Evolutionary conservation across 92 coral and sea anemone genomes (phyloP), one percentile per base, ranked within the genome.

Genomic region (Porites divaricata): DNA sequence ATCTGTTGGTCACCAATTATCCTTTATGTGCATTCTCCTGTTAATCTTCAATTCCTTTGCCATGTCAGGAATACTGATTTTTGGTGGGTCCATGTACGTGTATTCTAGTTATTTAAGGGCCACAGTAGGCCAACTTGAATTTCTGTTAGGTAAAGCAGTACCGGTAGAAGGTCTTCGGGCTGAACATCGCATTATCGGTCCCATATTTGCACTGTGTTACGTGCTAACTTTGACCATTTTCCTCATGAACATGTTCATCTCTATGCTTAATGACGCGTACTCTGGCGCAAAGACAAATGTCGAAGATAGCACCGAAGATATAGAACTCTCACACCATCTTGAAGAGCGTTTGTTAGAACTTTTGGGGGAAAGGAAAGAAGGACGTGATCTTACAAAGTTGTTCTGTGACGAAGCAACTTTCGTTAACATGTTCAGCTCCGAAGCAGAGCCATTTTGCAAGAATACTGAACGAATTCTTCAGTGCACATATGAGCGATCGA

Each of bases 91-190:
- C 56, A 63, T 74, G 9, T 50, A 24, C 12, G 11, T 54, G 72
- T 88, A 81, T 54, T 79, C 85, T 5, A 88, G 74, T 11, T 54
- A 80, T 11, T 23, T 79, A 17, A 14, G 79, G 13, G 73, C 87
- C 1, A n/a, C 70, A 53, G 65, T 88, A 2, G 71, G 83, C 0
- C 91, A 88, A 51, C 26, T 88, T 9, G 72, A 88, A 51, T 88
- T 88, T 56, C 65, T 88, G 62, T 53, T 88, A 5, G 91, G 91
- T 25, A 88, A 82, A 70, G 81, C 91, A 0, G 78, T 88, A 7
- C 91, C 91, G 0, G 50, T 88, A 15, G 79, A 68, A 14, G 73
- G 63, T 13, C 91, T 88, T 6, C 83, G 66, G n/a, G 77, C 78
- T 2, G 83, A 76, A 21, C 70, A 72, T 25, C 22, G 8, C 2